Base-by-base conservation (phyloP, 2,797 vertebrate genomes). In the Hylomyscus alleni region DNA sequence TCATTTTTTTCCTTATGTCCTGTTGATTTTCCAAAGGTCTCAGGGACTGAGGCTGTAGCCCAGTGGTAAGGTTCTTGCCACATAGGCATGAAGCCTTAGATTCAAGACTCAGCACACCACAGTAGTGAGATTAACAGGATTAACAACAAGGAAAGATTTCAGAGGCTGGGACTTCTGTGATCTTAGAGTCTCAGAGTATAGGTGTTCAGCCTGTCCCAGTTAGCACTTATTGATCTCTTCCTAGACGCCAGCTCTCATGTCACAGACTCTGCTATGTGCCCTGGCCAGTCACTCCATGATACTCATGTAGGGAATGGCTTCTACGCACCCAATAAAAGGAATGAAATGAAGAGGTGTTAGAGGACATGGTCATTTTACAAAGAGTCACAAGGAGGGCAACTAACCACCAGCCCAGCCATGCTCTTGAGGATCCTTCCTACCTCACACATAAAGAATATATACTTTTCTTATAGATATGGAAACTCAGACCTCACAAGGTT, bases 321-420 rank as follows among this genome's bases (percentile, higher is more conserved):
- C 19, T 26, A 2, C 40, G 4, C 24, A 44, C 29, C 40, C 37
- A 60, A 26, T 60, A 60, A 95, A 50, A 67, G 52, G 72, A 80
- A 24, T 0, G 20, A 89, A 34, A 58, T 1, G 4, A 34, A 52
- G 7, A 58, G 22, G 15, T 17, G 0, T 26, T 1, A n/a, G 62
- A 80, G 0, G 8, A 73, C 29, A 29, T 26, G 19, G n/a, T 26
- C 37, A 14, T 9, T 29, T 0, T 85, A 34, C 26, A 94, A 62
- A 11, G 37, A 2, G 26, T 0, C n/a, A 9, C 22, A 29, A 47
- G 54, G 1, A 7, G 5, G 52, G 4, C 19, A 22, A 12, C 2
- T 9, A 7, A 19, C 17, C 2, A 3, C 6, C 0, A 73, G 1
- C 0, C 3, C 26, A 19, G 44, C 20, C 2, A 20, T 14, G 0